Evolutionary conservation across 2,113 vertebrate genomes (phyloP).

Genomic region (Oncorhynchus keta): DNA sequence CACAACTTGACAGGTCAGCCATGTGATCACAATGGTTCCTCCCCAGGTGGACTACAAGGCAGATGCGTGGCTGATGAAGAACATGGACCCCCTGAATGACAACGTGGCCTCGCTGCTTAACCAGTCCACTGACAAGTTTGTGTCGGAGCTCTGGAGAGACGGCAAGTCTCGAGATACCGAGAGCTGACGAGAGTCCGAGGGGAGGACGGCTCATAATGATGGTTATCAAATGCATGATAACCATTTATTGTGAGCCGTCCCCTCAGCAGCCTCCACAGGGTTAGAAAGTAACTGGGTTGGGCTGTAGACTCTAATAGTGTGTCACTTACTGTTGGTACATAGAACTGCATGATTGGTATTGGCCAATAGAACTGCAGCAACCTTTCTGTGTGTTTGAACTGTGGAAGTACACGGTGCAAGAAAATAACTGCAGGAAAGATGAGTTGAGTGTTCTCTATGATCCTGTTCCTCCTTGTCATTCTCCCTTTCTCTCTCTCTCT

Average conservation of each 20-base stretch:
- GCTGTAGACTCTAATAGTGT: not conserved
- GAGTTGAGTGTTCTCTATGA: not conserved
- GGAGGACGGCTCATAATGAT: no score
- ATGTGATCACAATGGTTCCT: no score
- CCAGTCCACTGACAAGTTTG: slow-evolving; percentile 94
- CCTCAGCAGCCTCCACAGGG: no score
- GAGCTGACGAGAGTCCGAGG: not conserved
- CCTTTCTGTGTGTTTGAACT: no score
- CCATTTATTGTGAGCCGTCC: no score
- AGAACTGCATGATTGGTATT: not conserved
- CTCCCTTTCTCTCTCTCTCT: no score
- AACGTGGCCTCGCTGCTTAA: slow-evolving; percentile 93
- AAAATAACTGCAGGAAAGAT: not conserved
- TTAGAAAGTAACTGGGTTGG: no score
- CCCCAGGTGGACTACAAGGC: slow-evolving; percentile 97
- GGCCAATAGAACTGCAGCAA: no score
- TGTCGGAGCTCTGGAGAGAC: slow-evolving; percentile 96
- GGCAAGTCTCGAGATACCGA: slow-evolving; percentile 75
- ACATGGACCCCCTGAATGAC: slow-evolving; percentile 98
- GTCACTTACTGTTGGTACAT: not conserved
- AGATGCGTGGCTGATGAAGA: slow-evolving; percentile 98
- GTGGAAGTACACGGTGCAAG: no score
- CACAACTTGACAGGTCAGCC: no score
- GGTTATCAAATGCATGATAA: no score
- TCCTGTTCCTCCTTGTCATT: not conserved